Evolutionary conservation across 2,888 invertebrate species (phyloP).

Genomic region (Augochlorella aurata): DNA sequence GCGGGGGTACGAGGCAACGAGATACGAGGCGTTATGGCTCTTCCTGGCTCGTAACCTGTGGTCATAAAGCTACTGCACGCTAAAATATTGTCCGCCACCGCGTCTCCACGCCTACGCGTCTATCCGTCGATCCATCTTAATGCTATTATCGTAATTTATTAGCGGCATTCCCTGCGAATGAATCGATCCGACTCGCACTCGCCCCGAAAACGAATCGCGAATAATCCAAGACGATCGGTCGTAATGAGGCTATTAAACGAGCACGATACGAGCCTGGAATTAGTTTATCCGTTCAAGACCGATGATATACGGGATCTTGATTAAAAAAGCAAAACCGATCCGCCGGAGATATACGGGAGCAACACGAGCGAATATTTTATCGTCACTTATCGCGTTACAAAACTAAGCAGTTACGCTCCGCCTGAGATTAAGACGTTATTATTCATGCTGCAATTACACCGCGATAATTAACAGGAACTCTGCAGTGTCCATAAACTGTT

Average conservation of each 20-base stretch:
- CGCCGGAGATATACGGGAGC: not conserved
- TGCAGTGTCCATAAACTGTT: not conserved
- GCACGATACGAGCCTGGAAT: conserved; percentile 24
- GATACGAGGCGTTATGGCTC: conserved; percentile 80
- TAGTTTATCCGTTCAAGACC: conserved; percentile 23
- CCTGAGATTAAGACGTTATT: conserved; percentile 5
- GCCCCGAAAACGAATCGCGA: conserved; percentile 55
- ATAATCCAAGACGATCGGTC: conserved; percentile 41
- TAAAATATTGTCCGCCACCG: conserved; percentile 78
- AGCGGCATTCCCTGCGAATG: conserved; percentile 75
- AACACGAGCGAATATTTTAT: conserved; percentile 15
- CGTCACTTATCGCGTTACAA: not conserved
- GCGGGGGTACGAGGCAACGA: conserved; percentile 62
- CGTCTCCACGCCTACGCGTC: conserved; percentile 71
- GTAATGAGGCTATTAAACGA: conserved; percentile 49
- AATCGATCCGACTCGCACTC: conserved; percentile 69
- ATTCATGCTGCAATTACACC: conserved; percentile 9
- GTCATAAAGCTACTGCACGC: conserved; percentile 80
- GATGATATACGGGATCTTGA: conserved; percentile 12
- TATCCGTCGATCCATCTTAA: conserved; percentile 78
- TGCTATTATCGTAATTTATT: conserved; percentile 80
- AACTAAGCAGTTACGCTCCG: conserved; percentile 9
- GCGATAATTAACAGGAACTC: conserved; percentile 16
- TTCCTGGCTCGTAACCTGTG: conserved; percentile 81
- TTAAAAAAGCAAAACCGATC: conserved; percentile 4